Conservation (phyloP, 2,113 vertebrate species). For the Equus quagga region DNA sequence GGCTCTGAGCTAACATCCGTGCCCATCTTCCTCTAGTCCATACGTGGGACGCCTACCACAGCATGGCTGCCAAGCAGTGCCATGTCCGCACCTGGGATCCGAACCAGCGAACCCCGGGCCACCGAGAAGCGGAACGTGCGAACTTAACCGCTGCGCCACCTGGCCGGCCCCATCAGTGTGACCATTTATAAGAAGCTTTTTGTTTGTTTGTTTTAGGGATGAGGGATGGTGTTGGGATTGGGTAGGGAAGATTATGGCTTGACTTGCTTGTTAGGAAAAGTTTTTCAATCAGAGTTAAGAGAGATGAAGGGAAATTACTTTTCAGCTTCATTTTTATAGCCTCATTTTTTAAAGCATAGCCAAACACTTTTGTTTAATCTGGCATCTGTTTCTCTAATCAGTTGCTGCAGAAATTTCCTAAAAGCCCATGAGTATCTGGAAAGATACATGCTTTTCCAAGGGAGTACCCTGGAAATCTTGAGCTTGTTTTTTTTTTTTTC, state of each 20-base stretch:
- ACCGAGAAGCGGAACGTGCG: no score
- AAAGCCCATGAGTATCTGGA: conserved; percentile 53
- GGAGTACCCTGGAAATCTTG: conserved; percentile 41
- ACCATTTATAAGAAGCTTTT: neutral
- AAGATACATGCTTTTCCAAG: conserved; percentile 55
- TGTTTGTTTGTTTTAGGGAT: neutral
- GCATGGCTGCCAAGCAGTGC: no score
- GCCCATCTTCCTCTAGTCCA: no score
- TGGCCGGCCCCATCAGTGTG: neutral
- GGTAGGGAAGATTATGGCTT: conserved; percentile 19
- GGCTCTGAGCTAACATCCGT: no score
- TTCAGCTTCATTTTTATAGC: conserved; percentile 27
- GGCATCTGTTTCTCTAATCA: conserved; percentile 62
- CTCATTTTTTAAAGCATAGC: neutral
- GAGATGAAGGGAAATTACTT: conserved; percentile 49
- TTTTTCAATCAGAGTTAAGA: conserved; percentile 7
- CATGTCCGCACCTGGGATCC: no score
- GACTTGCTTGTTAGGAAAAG: neutral
- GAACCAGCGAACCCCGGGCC: no score
- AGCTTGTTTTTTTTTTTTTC: conserved; percentile 25
- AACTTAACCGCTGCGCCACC: no score
- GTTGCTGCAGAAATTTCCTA: conserved; percentile 37
- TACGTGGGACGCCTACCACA: no score
- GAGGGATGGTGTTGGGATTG: neutral
- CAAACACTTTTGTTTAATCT: conserved; percentile 28